phyloP scores from a whole-genome alignment of 2,113 vertebrate genomes.

The Rhizomys pruinosus region DNA sequence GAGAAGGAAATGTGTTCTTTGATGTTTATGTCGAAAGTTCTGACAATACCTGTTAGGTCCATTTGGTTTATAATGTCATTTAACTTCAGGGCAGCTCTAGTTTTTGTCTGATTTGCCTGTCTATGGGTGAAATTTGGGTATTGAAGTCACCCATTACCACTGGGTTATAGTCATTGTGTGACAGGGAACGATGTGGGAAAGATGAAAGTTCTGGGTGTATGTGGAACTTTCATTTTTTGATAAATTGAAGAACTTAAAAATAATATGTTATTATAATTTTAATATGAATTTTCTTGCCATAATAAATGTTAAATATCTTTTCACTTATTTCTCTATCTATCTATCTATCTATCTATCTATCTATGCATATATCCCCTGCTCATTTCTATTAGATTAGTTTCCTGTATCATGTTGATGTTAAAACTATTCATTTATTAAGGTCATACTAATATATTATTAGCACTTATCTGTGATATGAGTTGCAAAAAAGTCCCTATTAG shows the following conservation, averaged over 20 bases:
- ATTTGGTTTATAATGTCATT: too few relatives aligned
- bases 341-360: not conserved
- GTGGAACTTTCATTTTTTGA: constrained; percentile 19
- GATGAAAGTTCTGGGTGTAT: not conserved
- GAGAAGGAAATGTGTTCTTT: too few relatives aligned
- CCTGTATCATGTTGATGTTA: not conserved
- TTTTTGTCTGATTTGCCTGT: too few relatives aligned
- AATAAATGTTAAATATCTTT: not conserved
- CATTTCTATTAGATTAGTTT: not conserved
- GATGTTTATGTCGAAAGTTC: too few relatives aligned
- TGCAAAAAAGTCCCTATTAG: not conserved
- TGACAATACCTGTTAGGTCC: too few relatives aligned
- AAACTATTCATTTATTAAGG: not conserved
- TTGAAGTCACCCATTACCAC: too few relatives aligned
- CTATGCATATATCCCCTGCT: not conserved
- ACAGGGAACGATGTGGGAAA: too few relatives aligned
- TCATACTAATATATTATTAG: not conserved
- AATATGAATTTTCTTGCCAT: not conserved
- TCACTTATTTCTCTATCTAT: not conserved
- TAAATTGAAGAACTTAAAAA: not conserved
- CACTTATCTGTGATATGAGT: not conserved
- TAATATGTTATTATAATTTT: not conserved
- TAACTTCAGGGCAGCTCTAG: too few relatives aligned
- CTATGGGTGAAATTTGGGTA: too few relatives aligned
- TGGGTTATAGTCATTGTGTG: too few relatives aligned